These are phyloP conservation scores for Ashinkailepas kermadecensis DNA, from an alignment of 2,888 invertebrate species.

Conservation along the genomic window DNA sequence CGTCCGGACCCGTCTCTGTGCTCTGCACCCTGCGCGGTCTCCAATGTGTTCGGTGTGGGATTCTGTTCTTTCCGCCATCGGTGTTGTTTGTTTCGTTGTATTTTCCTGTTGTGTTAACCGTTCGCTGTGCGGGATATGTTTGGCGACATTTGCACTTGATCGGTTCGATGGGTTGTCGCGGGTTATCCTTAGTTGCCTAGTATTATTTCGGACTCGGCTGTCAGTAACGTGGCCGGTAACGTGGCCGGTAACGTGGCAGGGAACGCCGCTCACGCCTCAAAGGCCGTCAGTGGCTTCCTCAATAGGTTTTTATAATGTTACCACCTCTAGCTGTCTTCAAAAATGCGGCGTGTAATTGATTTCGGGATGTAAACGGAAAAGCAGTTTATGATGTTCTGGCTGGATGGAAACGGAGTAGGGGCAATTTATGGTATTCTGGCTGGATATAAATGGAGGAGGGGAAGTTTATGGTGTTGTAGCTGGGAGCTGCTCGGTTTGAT, in stretches of 20 bases:
- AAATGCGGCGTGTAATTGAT: too few species aligned
- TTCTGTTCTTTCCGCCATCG: not conserved
- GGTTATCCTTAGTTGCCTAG: not conserved
- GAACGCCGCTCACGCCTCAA: slow-evolving; percentile 6
- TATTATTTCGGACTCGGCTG: slow-evolving; percentile 18
- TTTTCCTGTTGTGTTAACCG: not conserved
- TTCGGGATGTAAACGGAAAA: too few species aligned
- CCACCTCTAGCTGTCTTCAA: too few species aligned
- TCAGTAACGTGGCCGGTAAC: slow-evolving; percentile 30
- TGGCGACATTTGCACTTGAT: not conserved
- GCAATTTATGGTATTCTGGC: too few species aligned
- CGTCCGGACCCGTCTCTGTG: too few species aligned
- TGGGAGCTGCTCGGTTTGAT: not conserved
- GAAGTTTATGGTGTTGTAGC: not conserved
- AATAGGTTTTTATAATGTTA: slow-evolving; percentile 37
- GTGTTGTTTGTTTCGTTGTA: not conserved
- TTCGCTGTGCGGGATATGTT: not conserved
- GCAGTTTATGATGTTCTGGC: too few species aligned
- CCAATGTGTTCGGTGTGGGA: not conserved
- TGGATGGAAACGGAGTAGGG: too few species aligned
- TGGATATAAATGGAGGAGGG: not conserved
- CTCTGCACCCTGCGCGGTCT: not conserved
- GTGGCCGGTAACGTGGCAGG: not conserved
- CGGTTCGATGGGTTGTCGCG: not conserved
- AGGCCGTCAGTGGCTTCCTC: slow-evolving; percentile 35